Percentiles rank a stretch among this genome's conserved stretches.
Evolutionary conservation across 1,140 invertebrate species (phyloP).

Genomic region (Atopsyche davidsoni): DNA sequence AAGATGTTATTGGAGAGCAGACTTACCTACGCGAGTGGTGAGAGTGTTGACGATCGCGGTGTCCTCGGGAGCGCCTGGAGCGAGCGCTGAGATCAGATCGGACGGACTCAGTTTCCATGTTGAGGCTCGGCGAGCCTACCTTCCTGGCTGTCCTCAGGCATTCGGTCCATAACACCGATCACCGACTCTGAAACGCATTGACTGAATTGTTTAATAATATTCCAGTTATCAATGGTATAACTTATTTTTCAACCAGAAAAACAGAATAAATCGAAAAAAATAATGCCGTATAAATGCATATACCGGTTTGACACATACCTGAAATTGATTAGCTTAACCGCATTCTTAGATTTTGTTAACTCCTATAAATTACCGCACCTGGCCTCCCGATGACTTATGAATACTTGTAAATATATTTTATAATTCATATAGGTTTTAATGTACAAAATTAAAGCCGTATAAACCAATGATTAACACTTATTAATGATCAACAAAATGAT

Average conservation of each 20-base stretch:
- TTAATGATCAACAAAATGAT: conserved; percentile 16
- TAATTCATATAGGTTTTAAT: too few species aligned
- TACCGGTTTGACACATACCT: conserved; percentile 25
- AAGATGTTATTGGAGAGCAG: conserved; percentile 40
- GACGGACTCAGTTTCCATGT: conserved; percentile 59
- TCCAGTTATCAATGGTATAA: too few species aligned
- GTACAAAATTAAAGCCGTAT: too few species aligned
- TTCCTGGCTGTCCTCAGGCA: too few species aligned
- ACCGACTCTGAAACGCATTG: too few species aligned
- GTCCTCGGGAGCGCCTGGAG: conserved; percentile 50
- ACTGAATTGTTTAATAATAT: too few species aligned
- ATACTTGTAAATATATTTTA: too few species aligned
- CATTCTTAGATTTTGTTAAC: conserved; percentile 8
- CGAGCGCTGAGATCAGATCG: conserved; percentile 56
- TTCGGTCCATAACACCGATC: conserved; percentile 52
- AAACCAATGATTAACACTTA: too few species aligned
- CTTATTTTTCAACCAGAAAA: too few species aligned
- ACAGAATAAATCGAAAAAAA: too few species aligned
- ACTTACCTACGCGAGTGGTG: conserved; percentile 53
- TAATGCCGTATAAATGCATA: conserved; percentile 13
- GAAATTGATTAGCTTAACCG: conserved; percentile 9
- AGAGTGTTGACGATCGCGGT: conserved; percentile 52
- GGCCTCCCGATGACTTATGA: too few species aligned
- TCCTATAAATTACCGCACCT: too few species aligned
- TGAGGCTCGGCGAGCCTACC: conserved; percentile 30